phyloP scores from a whole-genome alignment of 37 sponge, comb jelly and placozoan genomes.

The Dysidea cf. avara region DNA sequence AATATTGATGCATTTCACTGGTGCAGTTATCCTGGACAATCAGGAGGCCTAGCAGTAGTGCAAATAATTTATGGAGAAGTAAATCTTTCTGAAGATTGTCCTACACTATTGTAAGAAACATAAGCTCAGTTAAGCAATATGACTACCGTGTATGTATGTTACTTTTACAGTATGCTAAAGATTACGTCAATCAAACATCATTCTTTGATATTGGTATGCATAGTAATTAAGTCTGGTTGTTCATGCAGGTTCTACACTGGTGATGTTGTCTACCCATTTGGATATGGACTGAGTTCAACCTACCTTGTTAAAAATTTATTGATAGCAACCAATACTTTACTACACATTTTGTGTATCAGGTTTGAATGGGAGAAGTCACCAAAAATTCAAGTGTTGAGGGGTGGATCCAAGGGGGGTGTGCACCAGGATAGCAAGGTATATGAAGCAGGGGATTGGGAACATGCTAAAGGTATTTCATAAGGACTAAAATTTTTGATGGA shows the following conservation, averaged over 20 bases:
- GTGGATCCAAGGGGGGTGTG: too few relatives aligned
- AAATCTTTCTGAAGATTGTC: constrained; percentile 73
- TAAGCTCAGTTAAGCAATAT: neutral
- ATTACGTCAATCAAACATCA: constrained; percentile 72
- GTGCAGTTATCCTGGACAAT: constrained; percentile 80
- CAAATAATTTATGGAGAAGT: constrained; percentile 60
- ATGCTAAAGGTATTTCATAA: too few relatives aligned
- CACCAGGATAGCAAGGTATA: too few relatives aligned
- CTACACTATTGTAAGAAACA: constrained; percentile 65
- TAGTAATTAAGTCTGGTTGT: constrained; percentile 48
- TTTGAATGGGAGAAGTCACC: too few relatives aligned
- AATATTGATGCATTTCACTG: constrained; percentile 63
- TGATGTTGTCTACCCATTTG: constrained; percentile 62
- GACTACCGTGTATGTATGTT: neutral
- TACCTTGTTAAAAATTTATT: constrained; percentile 44
- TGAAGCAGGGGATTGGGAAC: too few relatives aligned
- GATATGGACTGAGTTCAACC: constrained; percentile 74
- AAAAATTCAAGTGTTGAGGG: too few relatives aligned
- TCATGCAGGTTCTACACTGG: constrained; percentile 80
- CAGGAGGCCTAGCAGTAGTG: constrained; percentile 74
- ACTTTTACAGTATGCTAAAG: constrained; percentile 55
- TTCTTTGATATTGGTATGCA: constrained; percentile 72
- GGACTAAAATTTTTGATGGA: too few relatives aligned
- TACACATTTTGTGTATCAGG: too few relatives aligned
- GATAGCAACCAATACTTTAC: constrained; percentile 12